Percentiles rank a stretch among this genome's conserved stretches.
Conservation (phyloP, 2,797 vertebrate genomes). For the Natrix natrix region DNA sequence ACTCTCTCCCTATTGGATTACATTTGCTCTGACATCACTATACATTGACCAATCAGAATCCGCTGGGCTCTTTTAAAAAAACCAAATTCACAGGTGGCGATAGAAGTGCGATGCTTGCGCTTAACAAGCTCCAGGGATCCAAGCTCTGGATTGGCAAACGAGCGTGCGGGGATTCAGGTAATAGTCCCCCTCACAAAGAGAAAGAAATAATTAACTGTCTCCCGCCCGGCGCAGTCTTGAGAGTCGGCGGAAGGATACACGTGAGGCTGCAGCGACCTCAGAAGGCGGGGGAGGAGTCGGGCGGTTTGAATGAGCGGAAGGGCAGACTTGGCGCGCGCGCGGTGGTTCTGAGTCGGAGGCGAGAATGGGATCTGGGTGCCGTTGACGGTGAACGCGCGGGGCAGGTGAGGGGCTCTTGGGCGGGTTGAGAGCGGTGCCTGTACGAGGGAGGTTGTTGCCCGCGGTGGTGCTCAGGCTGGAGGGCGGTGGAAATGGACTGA, state of each 20-base stretch:
- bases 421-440: neutral
- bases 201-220: neutral
- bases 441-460: too few relatives aligned
- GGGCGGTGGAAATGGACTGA: neutral
- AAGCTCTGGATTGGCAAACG: too few relatives aligned
- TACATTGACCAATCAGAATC: neutral
- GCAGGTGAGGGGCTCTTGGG: neutral
- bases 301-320: neutral
- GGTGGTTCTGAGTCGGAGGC: neutral
- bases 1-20: neutral
- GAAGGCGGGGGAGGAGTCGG: neutral
- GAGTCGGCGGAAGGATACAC: neutral
- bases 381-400: neutral
- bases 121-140: neutral
- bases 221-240: neutral
- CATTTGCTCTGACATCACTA: rapidly evolving
- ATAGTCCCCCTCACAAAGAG: too few relatives aligned
- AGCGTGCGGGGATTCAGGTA: too few relatives aligned
- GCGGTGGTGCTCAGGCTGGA: neutral
- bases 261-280: rapidly evolving
- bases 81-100: rapidly evolving
- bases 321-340: neutral
- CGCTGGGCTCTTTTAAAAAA: constrained; percentile 9
- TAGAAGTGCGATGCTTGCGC: constrained; percentile 34
- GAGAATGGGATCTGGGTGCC: too few relatives aligned